Conservation (phyloP, 2,888 invertebrate genomes). For the Julus scandinavius region DNA sequence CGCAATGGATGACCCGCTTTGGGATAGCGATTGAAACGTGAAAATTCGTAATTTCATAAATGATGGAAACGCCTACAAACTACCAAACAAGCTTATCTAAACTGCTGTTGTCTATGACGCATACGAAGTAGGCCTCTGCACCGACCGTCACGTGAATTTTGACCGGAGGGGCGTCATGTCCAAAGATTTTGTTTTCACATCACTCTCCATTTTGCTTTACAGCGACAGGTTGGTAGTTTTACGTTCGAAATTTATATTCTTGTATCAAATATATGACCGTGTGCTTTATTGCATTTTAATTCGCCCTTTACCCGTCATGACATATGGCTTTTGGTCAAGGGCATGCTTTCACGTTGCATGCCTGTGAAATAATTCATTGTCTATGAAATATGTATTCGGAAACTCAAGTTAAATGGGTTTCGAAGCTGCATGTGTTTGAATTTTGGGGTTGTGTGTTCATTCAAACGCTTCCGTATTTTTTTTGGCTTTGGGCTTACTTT, state of each 20-base stretch:
- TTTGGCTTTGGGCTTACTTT: no score
- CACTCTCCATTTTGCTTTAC: not conserved
- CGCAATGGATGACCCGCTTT: not conserved
- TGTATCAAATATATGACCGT: not conserved
- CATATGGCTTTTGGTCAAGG: no score
- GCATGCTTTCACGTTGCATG: no score
- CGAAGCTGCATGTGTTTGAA: no score
- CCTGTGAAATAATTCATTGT: no score
- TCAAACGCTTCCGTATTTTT: no score
- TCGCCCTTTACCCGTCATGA: no score
- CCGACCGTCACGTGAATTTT: not conserved
- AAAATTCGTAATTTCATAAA: not conserved
- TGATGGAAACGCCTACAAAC: not conserved
- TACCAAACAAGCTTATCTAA: not conserved
- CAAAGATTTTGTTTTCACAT: not conserved
- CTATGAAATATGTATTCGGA: no score
- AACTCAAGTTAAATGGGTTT: no score
- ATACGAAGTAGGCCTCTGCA: not conserved
- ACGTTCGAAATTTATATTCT: not conserved
- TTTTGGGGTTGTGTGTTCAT: no score
- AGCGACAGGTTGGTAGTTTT: constrained; percentile 13
- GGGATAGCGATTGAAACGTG: not conserved
- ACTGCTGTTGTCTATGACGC: not conserved
- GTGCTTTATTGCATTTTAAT: no score
- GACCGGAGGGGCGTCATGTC: constrained; percentile 34